phyloP scores from a whole-genome alignment of 2,797 vertebrate species.

The Arrhamphus sclerolepis region DNA sequence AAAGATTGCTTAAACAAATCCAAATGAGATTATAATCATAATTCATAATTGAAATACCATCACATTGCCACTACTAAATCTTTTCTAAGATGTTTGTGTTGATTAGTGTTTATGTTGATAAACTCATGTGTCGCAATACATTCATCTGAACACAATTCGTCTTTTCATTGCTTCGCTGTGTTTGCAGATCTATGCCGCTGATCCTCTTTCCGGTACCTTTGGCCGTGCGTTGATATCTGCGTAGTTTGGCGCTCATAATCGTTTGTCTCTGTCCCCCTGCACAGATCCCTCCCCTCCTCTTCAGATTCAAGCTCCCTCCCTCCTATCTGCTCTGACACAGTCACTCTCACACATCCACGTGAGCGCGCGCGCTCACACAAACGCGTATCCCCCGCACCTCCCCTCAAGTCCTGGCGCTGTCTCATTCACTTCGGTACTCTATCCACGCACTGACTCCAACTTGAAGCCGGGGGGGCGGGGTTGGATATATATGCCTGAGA shows the following conservation, averaged over 20 bases:
- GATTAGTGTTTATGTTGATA: neutral
- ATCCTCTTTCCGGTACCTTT: constrained; percentile 82
- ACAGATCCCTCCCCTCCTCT: constrained; percentile 54
- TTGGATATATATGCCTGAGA: constrained; percentile 75
- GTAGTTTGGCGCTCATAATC: constrained; percentile 75
- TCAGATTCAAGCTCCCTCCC: constrained; percentile 49
- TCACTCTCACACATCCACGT: constrained; percentile 49
- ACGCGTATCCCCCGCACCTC: constrained; percentile 70
- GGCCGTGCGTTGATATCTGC: constrained; percentile 82
- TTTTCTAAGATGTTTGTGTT: neutral
- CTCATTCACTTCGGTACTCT: constrained; percentile 81
- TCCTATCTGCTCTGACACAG: constrained; percentile 60
- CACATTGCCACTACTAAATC: too few relatives aligned
- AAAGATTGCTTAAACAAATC: too few relatives aligned
- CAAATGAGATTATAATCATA: neutral
- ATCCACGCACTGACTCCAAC: constrained; percentile 81
- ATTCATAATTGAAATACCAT: too few relatives aligned
- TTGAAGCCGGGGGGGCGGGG: constrained; percentile 76
- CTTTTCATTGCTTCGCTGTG: constrained; percentile 15
- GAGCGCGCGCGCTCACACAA: constrained; percentile 41
- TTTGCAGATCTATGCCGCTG: constrained; percentile 42
- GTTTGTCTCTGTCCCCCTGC: constrained; percentile 65
- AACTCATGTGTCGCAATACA: neutral
- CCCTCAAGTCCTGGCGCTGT: constrained; percentile 70
- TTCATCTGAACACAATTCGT: constrained; percentile 9